Evolutionary conservation across 2,797 vertebrate species (phyloP), one percentile per base, ranked within the genome.

Genomic region (Galaxias olidus): DNA sequence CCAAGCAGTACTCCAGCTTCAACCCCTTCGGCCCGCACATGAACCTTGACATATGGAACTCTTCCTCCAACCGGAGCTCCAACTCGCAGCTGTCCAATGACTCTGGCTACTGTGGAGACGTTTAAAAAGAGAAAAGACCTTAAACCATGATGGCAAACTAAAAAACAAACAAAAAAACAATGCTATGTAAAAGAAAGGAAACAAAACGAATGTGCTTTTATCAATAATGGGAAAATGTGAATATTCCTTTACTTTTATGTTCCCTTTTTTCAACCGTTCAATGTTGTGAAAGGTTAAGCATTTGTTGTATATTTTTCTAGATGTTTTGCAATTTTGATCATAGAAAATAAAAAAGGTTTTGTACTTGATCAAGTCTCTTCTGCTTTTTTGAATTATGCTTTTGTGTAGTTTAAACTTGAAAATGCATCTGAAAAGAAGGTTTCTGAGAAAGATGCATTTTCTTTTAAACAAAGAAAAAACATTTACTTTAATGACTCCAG

Each of bases 31-130:
- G 96, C 82, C 94, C 96, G 41, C 97, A 96, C 88, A 96, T 99
- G 96, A 96, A 98, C 87, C 93, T 99, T 91, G 97, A 98, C 92
- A 99, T 99, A 86, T 98, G 97, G 97, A 96, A 96, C 89, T 93
- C 94, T 58, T 92, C 96, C 9, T 93, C 94, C 60, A 96, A 95
- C 77, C 93, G 96, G 80, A 96, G 91, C 73, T 93, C 96, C 69
- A 95, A 91, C 86, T 99, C 97, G 40, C 96, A 96, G 18, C 92
- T 98, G 76, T 94, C 96, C 9, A 97, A 96, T 70, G 97, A 98
- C 90, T 96, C 97, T 0, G 93, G 96, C 76, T 98, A 98, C 90
- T 98, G 96, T 63, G 97, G 96, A 53, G 92, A 94, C 49, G 83
- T 88, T 69, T 93, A 68, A 84, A 47, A 81, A 56, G 55, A 45